Evolutionary conservation across 1,140 invertebrate species (phyloP).

Genomic region (Saccostrea echinata): DNA sequence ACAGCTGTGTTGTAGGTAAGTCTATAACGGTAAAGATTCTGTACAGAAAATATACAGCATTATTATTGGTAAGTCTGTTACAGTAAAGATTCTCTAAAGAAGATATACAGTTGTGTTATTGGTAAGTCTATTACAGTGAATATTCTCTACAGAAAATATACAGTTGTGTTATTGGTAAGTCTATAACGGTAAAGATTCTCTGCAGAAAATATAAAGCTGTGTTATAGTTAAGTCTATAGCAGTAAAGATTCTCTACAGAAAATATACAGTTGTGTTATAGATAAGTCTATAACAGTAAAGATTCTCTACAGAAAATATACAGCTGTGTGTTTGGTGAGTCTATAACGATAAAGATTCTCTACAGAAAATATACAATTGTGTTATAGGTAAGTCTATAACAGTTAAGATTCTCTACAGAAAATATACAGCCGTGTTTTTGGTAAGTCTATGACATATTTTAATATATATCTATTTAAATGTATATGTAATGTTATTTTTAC

Average conservation of each 20-base stretch:
- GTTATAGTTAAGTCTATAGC: constrained; percentile 44
- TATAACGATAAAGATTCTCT: too few species aligned
- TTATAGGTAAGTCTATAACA: neutral
- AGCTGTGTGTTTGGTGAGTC: too few species aligned
- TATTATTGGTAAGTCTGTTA: neutral
- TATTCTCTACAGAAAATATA: neutral
- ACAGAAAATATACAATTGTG: neutral
- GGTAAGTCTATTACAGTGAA: neutral
- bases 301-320: too few species aligned
- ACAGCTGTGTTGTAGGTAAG: constrained; percentile 29
- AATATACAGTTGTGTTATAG: too few species aligned
- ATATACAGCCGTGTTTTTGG: neutral
- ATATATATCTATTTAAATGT: too few species aligned
- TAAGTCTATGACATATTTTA: neutral
- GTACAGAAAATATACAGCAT: neutral
- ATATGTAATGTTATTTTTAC: too few species aligned
- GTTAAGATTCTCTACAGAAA: neutral
- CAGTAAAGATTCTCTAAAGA: neutral
- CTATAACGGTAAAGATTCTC: too few species aligned
- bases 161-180: neutral
- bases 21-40: too few species aligned
- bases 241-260: too few species aligned
- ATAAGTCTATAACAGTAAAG: too few species aligned
- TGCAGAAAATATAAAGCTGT: too few species aligned
- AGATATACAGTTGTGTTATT: neutral